Evolutionary conservation across 2,113 vertebrate species (phyloP).

Genomic region (Ariopsis seemanni): DNA sequence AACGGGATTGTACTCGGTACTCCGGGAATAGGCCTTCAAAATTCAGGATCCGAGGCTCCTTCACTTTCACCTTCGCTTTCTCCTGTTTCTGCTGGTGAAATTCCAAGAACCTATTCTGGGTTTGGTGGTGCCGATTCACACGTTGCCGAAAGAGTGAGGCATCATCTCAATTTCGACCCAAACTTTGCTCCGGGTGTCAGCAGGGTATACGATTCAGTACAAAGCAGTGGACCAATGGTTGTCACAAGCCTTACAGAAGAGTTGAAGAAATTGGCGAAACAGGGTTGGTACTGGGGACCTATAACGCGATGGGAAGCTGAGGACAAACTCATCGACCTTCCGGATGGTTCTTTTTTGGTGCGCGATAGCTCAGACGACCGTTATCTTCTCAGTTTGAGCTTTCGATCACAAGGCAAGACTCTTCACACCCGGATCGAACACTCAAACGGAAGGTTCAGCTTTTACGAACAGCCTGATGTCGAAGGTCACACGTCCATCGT

Average conservation of each 20-base stretch:
- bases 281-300: constrained; percentile 99
- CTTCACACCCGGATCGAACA: constrained; percentile 98
- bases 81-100: constrained; percentile 80
- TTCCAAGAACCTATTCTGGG: constrained; percentile 86
- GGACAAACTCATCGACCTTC: constrained; percentile 90
- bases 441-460: constrained; percentile 97
- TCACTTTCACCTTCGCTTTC: constrained; percentile 92
- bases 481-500: constrained; percentile 98
- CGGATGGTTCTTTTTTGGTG: constrained; percentile 92
- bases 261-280: constrained; percentile 94
- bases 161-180: constrained; percentile 95
- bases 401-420: constrained; percentile 94
- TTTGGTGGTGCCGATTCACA: constrained; percentile 83
- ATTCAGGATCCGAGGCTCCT: constrained; percentile 79
- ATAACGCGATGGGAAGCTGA: constrained; percentile 98
- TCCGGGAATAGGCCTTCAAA: constrained; percentile 85
- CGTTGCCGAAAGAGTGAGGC: constrained; percentile 86
- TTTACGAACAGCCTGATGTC: constrained; percentile 97
- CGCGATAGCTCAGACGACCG: constrained; percentile 96
- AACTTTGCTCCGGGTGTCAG: constrained; percentile 91
- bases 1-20: constrained; percentile 84
- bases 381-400: constrained; percentile 96
- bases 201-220: constrained; percentile 93
- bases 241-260: constrained; percentile 97
- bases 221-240: constrained; percentile 91